Percentiles rank a stretch among this genome's conserved stretches.
Conservation (phyloP, 2,888 invertebrate species). For the Anthrax anthrax region DNA sequence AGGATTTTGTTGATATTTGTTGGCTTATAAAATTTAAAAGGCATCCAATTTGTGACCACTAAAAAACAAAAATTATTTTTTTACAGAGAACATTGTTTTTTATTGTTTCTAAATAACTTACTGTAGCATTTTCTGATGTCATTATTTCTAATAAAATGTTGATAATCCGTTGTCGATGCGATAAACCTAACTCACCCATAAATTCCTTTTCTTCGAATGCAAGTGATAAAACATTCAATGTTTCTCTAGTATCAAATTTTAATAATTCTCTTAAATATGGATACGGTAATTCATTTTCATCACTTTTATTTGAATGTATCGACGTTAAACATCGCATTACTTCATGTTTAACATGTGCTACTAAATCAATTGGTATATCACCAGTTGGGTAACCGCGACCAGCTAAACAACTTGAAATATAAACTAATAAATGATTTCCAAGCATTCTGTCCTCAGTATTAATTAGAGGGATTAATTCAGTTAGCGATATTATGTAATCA, state of each 20-base stretch:
- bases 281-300: constrained; percentile 48
- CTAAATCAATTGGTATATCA: constrained; percentile 46
- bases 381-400: constrained; percentile 71
- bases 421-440: constrained; percentile 73
- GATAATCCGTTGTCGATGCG: constrained; percentile 60
- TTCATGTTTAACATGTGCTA: constrained; percentile 55
- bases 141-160: constrained; percentile 66
- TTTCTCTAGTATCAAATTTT: constrained; percentile 71
- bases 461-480: constrained; percentile 46
- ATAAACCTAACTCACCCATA: constrained; percentile 51
- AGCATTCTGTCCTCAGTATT: constrained; percentile 40
- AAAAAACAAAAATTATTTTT: constrained; percentile 6
- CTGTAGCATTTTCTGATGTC: constrained; percentile 49
- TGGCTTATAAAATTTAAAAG: constrained; percentile 50
- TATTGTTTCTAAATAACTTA: constrained; percentile 28
- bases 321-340: constrained; percentile 54
- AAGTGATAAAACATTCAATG: constrained; percentile 68
- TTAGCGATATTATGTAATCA: constrained; percentile 61
- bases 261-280: constrained; percentile 60
- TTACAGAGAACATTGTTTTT: background rate
- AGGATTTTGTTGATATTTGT: constrained; percentile 40
- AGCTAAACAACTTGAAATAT: constrained; percentile 75
- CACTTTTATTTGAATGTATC: constrained; percentile 48
- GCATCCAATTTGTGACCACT: constrained; percentile 41
- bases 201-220: constrained; percentile 74